phyloP scores from a whole-genome alignment of 2,888 invertebrate genomes.

The Volucella zonaria region DNA sequence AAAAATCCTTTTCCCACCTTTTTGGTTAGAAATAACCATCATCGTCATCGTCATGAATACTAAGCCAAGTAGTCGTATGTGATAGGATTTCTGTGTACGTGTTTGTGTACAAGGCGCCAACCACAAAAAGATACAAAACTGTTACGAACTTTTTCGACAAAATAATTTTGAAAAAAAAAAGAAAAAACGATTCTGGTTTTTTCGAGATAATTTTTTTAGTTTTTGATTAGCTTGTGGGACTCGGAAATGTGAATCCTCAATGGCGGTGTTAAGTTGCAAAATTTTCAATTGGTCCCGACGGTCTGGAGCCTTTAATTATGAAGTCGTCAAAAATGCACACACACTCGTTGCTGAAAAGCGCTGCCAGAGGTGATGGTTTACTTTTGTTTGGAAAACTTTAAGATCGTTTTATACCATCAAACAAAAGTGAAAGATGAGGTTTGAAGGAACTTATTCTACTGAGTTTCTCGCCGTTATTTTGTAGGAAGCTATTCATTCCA shows the following conservation, averaged over 20 bases:
- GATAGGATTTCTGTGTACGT: constrained; percentile 6
- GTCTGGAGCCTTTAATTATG: constrained; percentile 35
- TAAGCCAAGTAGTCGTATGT: neutral
- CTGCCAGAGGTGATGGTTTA: constrained; percentile 14
- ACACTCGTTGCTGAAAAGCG: neutral
- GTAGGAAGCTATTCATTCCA: constrained; percentile 19
- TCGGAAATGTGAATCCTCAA: constrained; percentile 4
- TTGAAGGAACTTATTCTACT: neutral
- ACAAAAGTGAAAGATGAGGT: neutral
- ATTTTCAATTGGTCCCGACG: constrained; percentile 27
- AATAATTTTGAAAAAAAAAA: constrained; percentile 38
- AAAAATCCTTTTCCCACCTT: constrained; percentile 70
- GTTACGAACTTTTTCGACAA: constrained; percentile 45
- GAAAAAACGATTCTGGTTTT: constrained; percentile 34
- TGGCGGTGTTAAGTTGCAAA: constrained; percentile 47
- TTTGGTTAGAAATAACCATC: constrained; percentile 9
- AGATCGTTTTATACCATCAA: constrained; percentile 9
- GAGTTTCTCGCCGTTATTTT: constrained; percentile 6
- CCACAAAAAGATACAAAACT: constrained; percentile 49
- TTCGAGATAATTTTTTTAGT: constrained; percentile 38
- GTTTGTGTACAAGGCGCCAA: constrained; percentile 48
- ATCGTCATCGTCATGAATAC: constrained; percentile 41
- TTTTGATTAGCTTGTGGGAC: constrained; percentile 61
- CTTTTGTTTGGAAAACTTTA: constrained; percentile 9
- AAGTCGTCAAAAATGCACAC: neutral